Conservation (phyloP, 2,113 vertebrate species). For the Poecile atricapillus region DNA sequence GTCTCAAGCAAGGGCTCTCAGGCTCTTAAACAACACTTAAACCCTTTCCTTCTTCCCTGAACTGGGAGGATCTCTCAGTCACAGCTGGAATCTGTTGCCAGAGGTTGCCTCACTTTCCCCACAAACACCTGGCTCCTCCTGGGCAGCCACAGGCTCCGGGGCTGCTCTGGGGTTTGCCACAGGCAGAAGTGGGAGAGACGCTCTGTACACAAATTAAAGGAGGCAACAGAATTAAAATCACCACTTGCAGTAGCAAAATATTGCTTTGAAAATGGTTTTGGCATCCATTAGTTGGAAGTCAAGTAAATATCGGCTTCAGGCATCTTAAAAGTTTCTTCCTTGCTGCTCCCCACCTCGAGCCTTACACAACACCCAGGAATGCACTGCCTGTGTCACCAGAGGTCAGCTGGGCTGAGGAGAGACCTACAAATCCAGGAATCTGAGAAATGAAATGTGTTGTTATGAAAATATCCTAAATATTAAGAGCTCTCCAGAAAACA, state of each 20-base stretch:
- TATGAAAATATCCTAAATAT: not conserved
- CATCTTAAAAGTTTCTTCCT: not conserved
- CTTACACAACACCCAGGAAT: not conserved
- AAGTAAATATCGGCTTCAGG: not conserved
- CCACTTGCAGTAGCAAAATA: not conserved
- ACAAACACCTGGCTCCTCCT: not conserved
- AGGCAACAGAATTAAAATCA: not conserved
- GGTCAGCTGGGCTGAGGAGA: not conserved
- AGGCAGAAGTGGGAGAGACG: not conserved
- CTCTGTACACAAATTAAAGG: not conserved
- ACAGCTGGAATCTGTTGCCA: not conserved
- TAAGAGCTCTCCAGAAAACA: not conserved
- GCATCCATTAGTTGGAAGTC: not conserved
- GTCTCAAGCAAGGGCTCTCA: not conserved
- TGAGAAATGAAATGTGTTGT: not conserved
- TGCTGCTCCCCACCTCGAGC: slow-evolving; percentile 1
- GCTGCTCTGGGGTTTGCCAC: not conserved
- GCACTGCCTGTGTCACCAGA: not conserved
- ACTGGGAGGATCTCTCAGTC: not conserved
- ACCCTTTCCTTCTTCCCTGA: not conserved
- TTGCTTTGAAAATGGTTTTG: not conserved
- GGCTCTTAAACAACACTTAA: not conserved
- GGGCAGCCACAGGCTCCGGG: not conserved
- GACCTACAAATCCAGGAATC: not conserved
- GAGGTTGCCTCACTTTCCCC: not conserved